Percentiles rank a stretch among this genome's conserved stretches.
These are phyloP conservation scores for Gymnocephalus cernua DNA, from an alignment of 2,113 vertebrate species.

Conservation along the genomic window DNA sequence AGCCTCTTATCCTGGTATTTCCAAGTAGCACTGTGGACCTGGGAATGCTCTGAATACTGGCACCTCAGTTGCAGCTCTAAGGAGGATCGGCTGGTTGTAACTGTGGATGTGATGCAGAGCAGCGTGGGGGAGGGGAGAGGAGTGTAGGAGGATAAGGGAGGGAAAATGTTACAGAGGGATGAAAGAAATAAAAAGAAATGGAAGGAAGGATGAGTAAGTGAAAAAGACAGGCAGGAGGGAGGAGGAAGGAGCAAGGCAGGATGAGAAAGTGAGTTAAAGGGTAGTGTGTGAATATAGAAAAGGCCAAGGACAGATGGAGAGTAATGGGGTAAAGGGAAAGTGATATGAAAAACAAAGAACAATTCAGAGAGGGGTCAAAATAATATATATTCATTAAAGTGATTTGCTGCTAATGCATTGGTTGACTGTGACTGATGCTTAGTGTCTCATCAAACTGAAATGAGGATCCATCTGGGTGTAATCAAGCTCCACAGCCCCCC, in stretches of 20 bases:
- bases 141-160: not conserved
- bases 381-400: slow-evolving; percentile 84
- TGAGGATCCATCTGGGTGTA: slow-evolving; percentile 82
- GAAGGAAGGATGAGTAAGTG: slow-evolving; percentile 27
- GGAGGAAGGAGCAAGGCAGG: slow-evolving; percentile 16
- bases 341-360: slow-evolving; percentile 69
- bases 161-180: slow-evolving; percentile 17
- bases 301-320: slow-evolving; percentile 74
- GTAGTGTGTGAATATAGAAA: slow-evolving; percentile 73
- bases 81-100: not conserved
- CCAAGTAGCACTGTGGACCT: slow-evolving; percentile 67
- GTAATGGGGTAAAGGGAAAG: slow-evolving; percentile 60
- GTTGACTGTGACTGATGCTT: slow-evolving; percentile 81
- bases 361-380: slow-evolving; percentile 79
- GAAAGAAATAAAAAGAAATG: slow-evolving; percentile 26
- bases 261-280: slow-evolving; percentile 62
- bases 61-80: slow-evolving; percentile 69
- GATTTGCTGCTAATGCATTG: slow-evolving; percentile 78
- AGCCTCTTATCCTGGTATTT: slow-evolving; percentile 68
- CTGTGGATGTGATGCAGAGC: slow-evolving; percentile 59
- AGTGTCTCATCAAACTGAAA: slow-evolving; percentile 80
- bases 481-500: slow-evolving; percentile 74
- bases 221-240: slow-evolving; percentile 30
- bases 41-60: slow-evolving; percentile 61
- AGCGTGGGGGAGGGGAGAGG: not conserved